Base-by-base conservation (phyloP, 2,797 vertebrate genomes). In the Lithobates sylvaticus region DNA sequence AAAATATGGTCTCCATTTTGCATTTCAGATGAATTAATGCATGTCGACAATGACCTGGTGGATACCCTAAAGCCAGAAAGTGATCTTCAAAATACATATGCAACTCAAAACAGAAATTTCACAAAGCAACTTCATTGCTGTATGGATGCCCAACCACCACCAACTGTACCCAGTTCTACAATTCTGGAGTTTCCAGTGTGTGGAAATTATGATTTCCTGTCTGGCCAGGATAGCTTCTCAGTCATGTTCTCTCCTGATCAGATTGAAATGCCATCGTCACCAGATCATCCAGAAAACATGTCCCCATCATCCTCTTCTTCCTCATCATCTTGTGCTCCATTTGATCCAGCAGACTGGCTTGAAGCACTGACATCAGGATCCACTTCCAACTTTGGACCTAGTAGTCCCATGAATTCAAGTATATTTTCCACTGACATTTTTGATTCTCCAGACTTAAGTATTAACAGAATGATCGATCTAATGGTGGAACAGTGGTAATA, bases 331-430 rank as follows among this genome's bases (percentile, higher is more conserved):
- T 47, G 87, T 5, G 89, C 92, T 3, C 74, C 90, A 16, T 96
- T 96, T 23, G 96, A 97, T 5, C 95, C 97, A 0, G 95, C 94
- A 0, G 96, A 97, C 88, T 97, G 97, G 96, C 94, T 97, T 18
- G 97, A 97, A 88, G 94, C 94, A 9, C 93, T 98, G 88, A 96
- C 96, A 2, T 91, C 91, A 6, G 91, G 91, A 61, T 90, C 93
- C 6, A 15, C 88, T 81, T 91, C 93, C 16, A 94, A 96, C 88
- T 91, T 96, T 78, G 91, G 94, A 64, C 90, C 96, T 44, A 87
- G 95, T 73, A 92, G 94, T 64, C 94, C 96, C 0, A 94, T 94
- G 0, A 81, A 91, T 2, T 93, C 96, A 50, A 97, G 96, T 15
- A 97, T 98, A 87, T 94, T 97, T 34, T 96, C 96, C 84, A 91